These are phyloP conservation scores for Labeo rohita DNA, from an alignment of 2,113 vertebrate species.

Conservation along the genomic window DNA sequence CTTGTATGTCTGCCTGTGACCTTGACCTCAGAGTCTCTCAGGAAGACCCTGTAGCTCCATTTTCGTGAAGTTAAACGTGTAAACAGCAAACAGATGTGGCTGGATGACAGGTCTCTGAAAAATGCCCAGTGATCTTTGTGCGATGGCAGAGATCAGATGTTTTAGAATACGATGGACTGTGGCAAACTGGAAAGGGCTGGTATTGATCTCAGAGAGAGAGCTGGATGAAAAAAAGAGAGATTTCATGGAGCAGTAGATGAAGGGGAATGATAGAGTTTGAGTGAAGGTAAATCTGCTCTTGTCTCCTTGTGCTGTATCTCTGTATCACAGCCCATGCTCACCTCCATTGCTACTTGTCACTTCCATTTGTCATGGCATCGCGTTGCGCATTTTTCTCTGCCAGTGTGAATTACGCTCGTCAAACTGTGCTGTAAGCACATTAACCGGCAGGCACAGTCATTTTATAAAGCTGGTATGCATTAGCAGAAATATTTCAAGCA, in stretches of 20 bases:
- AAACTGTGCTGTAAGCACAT: slow-evolving; percentile 33
- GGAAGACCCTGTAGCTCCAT: slow-evolving; percentile 24
- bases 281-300: slow-evolving; percentile 45
- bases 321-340: slow-evolving; percentile 35
- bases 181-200: slow-evolving; percentile 17
- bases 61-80: slow-evolving; percentile 29
- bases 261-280: slow-evolving; percentile 25
- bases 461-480: slow-evolving; percentile 24
- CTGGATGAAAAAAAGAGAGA: slow-evolving; percentile 21
- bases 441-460: slow-evolving; percentile 4
- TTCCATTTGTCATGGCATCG: slow-evolving; percentile 52
- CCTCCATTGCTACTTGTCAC: slow-evolving; percentile 51
- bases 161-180: slow-evolving; percentile 23
- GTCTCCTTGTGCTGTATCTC: slow-evolving; percentile 25
- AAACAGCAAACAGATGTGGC: slow-evolving; percentile 49
- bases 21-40: slow-evolving; percentile 35
- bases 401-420: slow-evolving; percentile 43
- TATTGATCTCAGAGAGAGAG: slow-evolving; percentile 23
- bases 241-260: slow-evolving; percentile 35
- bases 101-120: slow-evolving; percentile 25
- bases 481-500: slow-evolving; percentile 28
- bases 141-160: slow-evolving; percentile 25
- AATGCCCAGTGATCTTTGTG: slow-evolving; percentile 21
- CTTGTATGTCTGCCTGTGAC: slow-evolving; percentile 6
- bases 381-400: slow-evolving; percentile 31